These are phyloP conservation scores for Watsonalla cultraria DNA, from an alignment of 2,888 invertebrate species.

Conservation along the genomic window DNA sequence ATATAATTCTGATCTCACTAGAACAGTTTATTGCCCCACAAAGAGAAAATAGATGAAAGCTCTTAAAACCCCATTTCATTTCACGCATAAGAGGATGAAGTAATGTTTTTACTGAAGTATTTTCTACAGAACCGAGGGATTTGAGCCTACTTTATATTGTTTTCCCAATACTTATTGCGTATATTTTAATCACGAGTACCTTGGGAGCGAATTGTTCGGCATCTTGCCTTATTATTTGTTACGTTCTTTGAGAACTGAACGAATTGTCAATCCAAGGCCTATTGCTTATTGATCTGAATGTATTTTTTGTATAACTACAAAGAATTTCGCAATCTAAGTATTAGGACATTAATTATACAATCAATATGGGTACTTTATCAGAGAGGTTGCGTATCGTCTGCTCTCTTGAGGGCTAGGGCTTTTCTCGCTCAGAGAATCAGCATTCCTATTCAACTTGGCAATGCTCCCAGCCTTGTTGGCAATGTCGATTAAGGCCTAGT, in stretches of 20 bases:
- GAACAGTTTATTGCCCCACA: background rate
- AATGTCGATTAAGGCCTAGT: no score
- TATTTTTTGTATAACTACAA: no score
- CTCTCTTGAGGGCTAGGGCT: no score
- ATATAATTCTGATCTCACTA: background rate
- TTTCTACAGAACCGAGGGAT: background rate
- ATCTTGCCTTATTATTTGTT: background rate
- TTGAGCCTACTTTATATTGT: background rate
- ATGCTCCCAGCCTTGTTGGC: no score
- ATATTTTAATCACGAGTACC: constrained; percentile 1
- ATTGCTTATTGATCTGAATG: no score
- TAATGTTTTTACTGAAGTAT: background rate
- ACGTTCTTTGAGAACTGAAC: background rate
- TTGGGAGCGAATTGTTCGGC: background rate
- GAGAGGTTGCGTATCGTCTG: no score
- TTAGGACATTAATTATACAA: no score
- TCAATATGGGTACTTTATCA: no score
- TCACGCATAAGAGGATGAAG: background rate
- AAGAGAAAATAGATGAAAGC: background rate
- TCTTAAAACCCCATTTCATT: background rate
- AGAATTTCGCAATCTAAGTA: no score
- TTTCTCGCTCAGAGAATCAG: no score
- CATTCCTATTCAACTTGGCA: no score
- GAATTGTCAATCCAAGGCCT: no score
- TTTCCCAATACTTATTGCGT: background rate